Percentiles rank a stretch among this genome's conserved stretches.
Evolutionary conservation across 2,113 vertebrate genomes (phyloP).

Genomic region (Pteropus alecto): DNA sequence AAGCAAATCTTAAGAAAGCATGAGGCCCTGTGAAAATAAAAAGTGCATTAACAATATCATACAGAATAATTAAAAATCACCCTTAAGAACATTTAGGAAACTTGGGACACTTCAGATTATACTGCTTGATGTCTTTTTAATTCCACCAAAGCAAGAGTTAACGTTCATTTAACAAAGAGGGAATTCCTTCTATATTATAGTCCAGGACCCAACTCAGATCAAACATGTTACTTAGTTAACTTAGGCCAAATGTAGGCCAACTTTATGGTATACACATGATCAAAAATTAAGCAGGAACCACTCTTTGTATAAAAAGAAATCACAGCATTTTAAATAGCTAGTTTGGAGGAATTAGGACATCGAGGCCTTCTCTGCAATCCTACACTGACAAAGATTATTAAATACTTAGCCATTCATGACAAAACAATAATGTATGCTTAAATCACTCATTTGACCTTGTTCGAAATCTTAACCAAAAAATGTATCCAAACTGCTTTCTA

Average conservation of each 20-base stretch:
- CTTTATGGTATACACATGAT: not conserved
- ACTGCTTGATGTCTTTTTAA: not conserved
- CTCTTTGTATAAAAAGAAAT: not conserved
- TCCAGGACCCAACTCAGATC: not conserved
- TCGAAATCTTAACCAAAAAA: not conserved
- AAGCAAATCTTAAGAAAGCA: not conserved
- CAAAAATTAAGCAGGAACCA: not conserved
- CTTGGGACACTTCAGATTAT: not conserved
- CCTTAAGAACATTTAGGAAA: conserved; percentile 2
- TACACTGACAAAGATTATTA: not conserved
- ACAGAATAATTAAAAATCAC: not conserved
- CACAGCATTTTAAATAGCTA: not conserved
- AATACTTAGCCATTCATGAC: not conserved
- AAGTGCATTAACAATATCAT: not conserved
- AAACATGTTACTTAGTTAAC: not conserved
- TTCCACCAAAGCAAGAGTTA: not conserved
- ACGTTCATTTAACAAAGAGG: conserved; percentile 13
- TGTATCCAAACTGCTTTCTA: not conserved
- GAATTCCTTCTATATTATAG: not conserved
- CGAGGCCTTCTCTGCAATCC: not conserved
- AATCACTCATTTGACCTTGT: not conserved
- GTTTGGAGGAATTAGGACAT: not conserved
- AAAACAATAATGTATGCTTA: not conserved
- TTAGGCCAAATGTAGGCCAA: not conserved
- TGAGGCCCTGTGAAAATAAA: not conserved